Evolutionary conservation across 2,113 vertebrate species (phyloP).

Genomic region (Ceyx cyanopectus): DNA sequence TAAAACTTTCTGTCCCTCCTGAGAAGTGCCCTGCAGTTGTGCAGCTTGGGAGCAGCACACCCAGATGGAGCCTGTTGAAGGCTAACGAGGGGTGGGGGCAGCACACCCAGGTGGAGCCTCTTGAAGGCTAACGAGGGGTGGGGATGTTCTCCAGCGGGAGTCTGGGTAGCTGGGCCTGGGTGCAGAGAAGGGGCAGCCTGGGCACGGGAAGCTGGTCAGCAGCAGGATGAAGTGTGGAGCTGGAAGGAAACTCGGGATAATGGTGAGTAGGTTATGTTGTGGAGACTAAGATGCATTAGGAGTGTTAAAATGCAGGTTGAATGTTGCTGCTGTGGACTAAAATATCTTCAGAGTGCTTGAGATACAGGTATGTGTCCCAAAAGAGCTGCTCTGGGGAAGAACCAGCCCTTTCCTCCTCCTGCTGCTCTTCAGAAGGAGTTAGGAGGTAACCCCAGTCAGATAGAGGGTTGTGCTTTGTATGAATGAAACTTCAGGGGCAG

Average conservation of each 20-base stretch:
- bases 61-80: neutral
- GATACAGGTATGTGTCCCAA: neutral
- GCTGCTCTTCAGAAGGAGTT: neutral
- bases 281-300: neutral
- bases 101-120: no score
- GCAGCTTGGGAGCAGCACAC: neutral
- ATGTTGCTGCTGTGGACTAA: neutral
- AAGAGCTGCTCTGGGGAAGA: neutral
- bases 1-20: neutral
- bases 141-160: neutral
- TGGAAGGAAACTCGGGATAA: neutral
- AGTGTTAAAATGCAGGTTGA: neutral
- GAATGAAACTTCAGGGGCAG: neutral
- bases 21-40: neutral
- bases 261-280: neutral
- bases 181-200: neutral
- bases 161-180: accelerated
- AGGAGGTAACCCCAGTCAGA: neutral
- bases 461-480: neutral
- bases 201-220: neutral
- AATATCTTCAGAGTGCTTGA: neutral
- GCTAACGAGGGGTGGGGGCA: neutral
- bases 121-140: neutral
- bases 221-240: neutral
- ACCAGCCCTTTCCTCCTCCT: neutral